These are phyloP conservation scores for Lates calcarifer DNA, from an alignment of 2,113 vertebrate species.

Conservation along the genomic window DNA sequence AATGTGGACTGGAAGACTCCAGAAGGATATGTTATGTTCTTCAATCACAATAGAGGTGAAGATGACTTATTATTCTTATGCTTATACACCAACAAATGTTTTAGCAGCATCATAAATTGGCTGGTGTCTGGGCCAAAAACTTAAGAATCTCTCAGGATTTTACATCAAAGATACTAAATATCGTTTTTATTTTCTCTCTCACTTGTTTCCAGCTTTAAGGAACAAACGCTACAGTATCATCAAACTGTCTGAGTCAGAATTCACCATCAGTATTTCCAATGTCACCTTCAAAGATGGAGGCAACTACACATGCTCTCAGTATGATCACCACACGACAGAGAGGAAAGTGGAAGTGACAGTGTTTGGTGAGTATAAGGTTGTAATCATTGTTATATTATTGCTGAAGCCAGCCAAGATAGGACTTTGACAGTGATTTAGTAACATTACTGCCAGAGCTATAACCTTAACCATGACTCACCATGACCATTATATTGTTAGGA, in stretches of 20 bases:
- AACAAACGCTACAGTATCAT: conserved; percentile 73
- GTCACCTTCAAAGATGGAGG: conserved; percentile 81
- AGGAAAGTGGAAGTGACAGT: conserved; percentile 78
- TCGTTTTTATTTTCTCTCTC: background rate
- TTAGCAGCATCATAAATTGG: background rate
- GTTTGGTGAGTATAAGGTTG: conserved; percentile 71
- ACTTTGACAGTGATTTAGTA: background rate
- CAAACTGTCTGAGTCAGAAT: conserved; percentile 63
- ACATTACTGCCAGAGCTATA: background rate
- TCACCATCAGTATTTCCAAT: conserved; percentile 69
- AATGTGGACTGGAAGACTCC: conserved; percentile 81
- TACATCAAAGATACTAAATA: background rate
- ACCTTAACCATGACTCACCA: background rate
- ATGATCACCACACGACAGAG: background rate
- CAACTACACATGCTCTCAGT: conserved; percentile 77
- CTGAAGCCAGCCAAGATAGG: background rate
- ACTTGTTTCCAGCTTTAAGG: conserved; percentile 61
- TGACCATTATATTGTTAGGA: background rate
- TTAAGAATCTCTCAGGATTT: background rate
- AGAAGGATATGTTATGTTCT: conserved; percentile 70
- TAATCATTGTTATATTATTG: background rate
- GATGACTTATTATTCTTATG: too few species aligned
- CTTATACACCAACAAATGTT: background rate
- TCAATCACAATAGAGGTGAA: conserved; percentile 70
- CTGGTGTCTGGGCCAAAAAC: background rate